Conservation (phyloP, 2,113 vertebrate genomes). For the Melanostigma gelatinosum region DNA sequence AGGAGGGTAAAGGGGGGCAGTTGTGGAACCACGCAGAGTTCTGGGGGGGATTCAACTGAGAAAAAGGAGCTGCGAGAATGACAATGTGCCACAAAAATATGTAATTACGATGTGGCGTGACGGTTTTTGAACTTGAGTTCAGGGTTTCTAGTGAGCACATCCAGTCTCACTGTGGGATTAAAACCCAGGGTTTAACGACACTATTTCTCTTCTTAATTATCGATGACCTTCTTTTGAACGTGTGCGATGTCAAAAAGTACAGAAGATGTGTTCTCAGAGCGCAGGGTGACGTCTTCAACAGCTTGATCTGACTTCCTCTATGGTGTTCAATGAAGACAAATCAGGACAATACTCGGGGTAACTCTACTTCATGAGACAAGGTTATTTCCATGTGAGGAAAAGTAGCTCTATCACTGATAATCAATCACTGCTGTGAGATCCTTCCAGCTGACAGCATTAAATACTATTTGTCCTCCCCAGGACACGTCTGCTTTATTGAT, state of each 20-base stretch:
- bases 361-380: not conserved
- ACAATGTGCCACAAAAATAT: not conserved
- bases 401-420: not conserved
- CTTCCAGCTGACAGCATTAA: conserved; percentile 5
- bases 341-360: not conserved
- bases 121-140: conserved; percentile 1
- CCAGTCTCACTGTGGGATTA: not conserved
- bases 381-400: not conserved
- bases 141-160: not conserved
- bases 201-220: not conserved
- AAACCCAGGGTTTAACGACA: not conserved
- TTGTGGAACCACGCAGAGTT: not conserved
- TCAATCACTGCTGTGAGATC: not conserved
- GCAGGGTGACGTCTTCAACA: not conserved
- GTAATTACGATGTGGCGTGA: not conserved
- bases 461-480: not conserved
- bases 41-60: not conserved
- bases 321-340: not conserved
- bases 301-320: not conserved
- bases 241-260: not conserved
- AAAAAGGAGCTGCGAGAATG: not conserved
- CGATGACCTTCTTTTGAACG: not conserved
- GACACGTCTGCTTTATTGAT: conserved; percentile 19
- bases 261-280: not conserved
- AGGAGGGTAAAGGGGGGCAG: not conserved